Conservation (phyloP, 2,888 invertebrate genomes). For the Pogonocherus hispidulus region DNA sequence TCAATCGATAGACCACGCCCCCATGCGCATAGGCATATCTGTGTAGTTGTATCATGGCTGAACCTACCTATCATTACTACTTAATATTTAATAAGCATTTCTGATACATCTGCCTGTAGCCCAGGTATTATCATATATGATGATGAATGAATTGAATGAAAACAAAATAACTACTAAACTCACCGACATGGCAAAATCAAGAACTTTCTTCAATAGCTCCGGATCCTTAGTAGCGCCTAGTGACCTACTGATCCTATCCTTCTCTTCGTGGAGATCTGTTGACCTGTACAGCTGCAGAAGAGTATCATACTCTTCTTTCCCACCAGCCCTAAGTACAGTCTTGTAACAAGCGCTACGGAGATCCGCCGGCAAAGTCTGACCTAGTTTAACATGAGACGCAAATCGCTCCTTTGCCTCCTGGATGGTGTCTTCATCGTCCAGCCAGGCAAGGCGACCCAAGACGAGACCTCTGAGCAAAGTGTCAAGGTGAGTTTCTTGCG, state of each 20-base stretch:
- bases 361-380: conserved; percentile 79
- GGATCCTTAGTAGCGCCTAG: conserved; percentile 85
- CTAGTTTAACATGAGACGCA: conserved; percentile 78
- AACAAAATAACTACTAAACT: conserved; percentile 65
- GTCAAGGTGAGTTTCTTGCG: conserved; percentile 88
- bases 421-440: conserved; percentile 84
- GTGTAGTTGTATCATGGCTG: no score
- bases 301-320: conserved; percentile 79
- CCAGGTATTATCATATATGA: no score
- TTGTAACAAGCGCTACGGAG: conserved; percentile 88
- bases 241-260: conserved; percentile 88
- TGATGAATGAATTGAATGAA: no score
- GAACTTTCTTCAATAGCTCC: conserved; percentile 79
- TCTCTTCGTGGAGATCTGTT: conserved; percentile 93
- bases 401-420: conserved; percentile 78
- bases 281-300: conserved; percentile 86
- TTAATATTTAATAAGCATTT: no score
- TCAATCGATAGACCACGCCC: no score
- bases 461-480: conserved; percentile 89
- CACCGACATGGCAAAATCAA: conserved; percentile 87
- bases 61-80: no score
- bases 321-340: conserved; percentile 82
- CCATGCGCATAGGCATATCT: no score
- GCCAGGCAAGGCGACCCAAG: conserved; percentile 84
- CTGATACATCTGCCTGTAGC: no score